phyloP scores from a whole-genome alignment of 2,888 invertebrate genomes.

The Cancer borealis region DNA sequence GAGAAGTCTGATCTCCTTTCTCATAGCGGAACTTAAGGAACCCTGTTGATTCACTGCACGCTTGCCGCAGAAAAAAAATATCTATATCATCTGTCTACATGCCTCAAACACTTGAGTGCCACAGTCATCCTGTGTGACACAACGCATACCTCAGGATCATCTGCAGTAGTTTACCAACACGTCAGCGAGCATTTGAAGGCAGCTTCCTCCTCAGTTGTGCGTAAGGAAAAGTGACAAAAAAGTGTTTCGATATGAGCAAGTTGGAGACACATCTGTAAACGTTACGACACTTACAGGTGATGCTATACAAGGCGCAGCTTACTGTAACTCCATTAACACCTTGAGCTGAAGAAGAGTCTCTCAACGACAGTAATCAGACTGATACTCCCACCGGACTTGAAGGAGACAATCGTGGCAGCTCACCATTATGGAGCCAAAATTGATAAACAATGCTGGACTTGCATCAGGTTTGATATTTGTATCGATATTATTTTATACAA shows the following conservation, averaged over 20 bases:
- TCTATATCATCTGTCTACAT: neutral
- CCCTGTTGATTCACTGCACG: neutral
- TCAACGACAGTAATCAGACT: neutral
- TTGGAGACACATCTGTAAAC: neutral
- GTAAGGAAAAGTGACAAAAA: neutral
- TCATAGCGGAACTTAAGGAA: neutral
- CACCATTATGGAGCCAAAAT: neutral
- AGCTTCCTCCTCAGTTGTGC: neutral
- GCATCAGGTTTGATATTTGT: neutral
- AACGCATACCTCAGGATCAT: neutral
- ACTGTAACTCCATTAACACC: neutral
- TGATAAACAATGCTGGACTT: neutral
- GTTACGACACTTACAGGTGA: neutral
- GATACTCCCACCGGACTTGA: neutral
- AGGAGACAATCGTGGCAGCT: neutral
- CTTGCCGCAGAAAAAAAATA: neutral
- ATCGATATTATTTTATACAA: neutral
- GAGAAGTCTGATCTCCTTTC: neutral
- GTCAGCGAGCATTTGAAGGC: neutral
- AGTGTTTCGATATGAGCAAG: neutral
- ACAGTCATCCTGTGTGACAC: neutral
- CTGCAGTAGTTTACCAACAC: neutral
- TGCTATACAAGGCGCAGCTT: neutral
- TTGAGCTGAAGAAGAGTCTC: neutral
- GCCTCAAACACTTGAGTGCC: neutral